Conservation (phyloP, 2,113 vertebrate species). For the Sitta europaea region DNA sequence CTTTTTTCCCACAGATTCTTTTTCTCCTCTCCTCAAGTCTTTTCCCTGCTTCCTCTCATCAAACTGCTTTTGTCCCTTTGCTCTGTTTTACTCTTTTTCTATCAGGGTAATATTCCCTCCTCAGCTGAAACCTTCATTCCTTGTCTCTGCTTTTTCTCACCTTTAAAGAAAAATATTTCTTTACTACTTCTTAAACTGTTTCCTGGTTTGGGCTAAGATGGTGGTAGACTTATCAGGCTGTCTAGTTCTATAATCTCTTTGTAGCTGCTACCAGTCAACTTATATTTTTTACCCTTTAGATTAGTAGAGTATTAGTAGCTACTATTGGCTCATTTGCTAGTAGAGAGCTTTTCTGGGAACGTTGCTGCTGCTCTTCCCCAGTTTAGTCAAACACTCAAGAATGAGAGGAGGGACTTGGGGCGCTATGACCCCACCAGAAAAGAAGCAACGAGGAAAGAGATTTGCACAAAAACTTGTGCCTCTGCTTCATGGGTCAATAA, state of each 20-base stretch:
- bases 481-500: not conserved
- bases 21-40: not conserved
- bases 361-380: not conserved
- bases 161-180: not conserved
- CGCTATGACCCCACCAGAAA: not conserved
- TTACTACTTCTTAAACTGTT: not conserved
- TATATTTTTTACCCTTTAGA: not conserved
- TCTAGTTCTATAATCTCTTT: not conserved
- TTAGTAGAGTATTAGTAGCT: not conserved
- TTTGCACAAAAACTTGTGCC: not conserved
- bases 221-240: not conserved
- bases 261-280: not conserved
- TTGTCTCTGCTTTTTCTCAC: not conserved
- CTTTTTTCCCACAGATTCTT: not conserved
- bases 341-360: not conserved
- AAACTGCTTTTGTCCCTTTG: not conserved
- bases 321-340: not conserved
- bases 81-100: not conserved
- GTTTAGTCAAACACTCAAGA: not conserved
- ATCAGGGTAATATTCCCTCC: not conserved
- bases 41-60: fast-evolving
- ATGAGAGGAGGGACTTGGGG: not conserved
- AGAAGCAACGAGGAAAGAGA: not conserved
- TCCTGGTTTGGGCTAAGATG: not conserved
- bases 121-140: not conserved